Conservation (phyloP, 2,888 invertebrate genomes). For the Neoscelio sp. region DNA sequence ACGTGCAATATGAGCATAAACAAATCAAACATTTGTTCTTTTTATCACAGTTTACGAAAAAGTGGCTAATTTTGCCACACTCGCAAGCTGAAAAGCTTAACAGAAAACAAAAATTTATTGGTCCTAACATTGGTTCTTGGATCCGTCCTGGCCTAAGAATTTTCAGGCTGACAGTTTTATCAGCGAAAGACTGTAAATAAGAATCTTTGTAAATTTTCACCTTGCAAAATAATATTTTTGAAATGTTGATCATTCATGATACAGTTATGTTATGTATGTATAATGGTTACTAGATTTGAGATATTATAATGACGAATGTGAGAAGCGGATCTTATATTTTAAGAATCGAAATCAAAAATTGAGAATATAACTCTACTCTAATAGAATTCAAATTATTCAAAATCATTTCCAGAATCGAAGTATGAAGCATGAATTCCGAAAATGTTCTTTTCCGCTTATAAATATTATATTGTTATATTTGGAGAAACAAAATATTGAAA, state of each 20-base stretch:
- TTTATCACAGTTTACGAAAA: conserved; percentile 12
- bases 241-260: conserved; percentile 52
- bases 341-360: too few relatives aligned
- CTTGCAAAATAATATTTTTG: conserved; percentile 49
- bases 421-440: too few relatives aligned
- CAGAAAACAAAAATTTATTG: conserved; percentile 17
- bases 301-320: too few relatives aligned
- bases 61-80: too few relatives aligned
- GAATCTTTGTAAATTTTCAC: conserved; percentile 10
- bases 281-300: neutral
- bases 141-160: conserved; percentile 56
- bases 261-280: conserved; percentile 22
- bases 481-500: too few relatives aligned
- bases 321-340: too few relatives aligned
- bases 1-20: conserved; percentile 12
- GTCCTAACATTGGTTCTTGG: conserved; percentile 49
- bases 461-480: too few relatives aligned
- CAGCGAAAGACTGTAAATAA: conserved; percentile 45
- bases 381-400: too few relatives aligned
- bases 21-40: conserved; percentile 34
- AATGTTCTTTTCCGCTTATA: too few relatives aligned
- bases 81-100: too few relatives aligned
- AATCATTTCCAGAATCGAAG: too few relatives aligned
- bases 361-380: too few relatives aligned
- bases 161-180: conserved; percentile 11